Conservation (phyloP, 2,113 vertebrate genomes). For the Thinocorus orbignyianus region DNA sequence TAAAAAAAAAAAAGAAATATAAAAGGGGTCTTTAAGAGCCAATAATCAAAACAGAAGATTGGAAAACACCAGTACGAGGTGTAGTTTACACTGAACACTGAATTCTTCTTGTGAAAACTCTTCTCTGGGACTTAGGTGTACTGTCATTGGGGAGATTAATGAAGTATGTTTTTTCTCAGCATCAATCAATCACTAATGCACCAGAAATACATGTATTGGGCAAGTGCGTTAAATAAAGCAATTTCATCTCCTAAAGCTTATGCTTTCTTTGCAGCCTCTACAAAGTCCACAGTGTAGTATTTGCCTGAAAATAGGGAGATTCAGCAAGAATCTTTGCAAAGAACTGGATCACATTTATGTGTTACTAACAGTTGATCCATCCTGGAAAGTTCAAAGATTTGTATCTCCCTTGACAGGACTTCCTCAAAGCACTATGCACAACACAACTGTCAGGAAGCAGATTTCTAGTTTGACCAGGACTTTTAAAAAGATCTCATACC, state of each 20-base stretch:
- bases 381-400: constrained; percentile 17
- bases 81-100: background rate
- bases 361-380: background rate
- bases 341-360: background rate
- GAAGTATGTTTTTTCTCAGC: background rate
- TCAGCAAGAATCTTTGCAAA: background rate
- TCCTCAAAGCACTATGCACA: background rate
- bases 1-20: background rate
- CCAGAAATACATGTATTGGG: background rate
- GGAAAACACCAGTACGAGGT: background rate
- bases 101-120: background rate
- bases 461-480: background rate
- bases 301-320: background rate
- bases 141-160: background rate
- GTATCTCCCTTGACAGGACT: background rate
- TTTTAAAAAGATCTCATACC: constrained; percentile 13
- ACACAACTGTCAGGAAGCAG: constrained; percentile 7
- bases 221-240: background rate
- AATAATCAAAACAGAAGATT: background rate
- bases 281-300: background rate
- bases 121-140: background rate
- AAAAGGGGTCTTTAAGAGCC: background rate
- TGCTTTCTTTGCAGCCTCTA: background rate
- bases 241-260: background rate
- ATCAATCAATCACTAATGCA: background rate